Conservation (phyloP, 1,140 invertebrate genomes). For the Penaeus japonicus region DNA sequence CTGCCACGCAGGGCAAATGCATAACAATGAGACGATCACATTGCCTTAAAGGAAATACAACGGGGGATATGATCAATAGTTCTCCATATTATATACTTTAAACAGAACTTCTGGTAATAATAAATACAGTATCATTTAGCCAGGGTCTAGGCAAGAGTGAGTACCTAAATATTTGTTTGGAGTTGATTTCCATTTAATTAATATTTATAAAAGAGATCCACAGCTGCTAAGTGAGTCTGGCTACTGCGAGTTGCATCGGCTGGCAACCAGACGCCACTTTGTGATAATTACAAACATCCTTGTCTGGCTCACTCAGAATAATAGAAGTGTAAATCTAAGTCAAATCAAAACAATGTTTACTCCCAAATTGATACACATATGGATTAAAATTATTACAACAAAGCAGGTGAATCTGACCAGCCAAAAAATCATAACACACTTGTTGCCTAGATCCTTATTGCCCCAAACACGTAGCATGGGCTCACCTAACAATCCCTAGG, state of each 20-base stretch:
- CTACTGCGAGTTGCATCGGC: too few species aligned
- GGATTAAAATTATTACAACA: background rate
- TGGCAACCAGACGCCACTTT: too few species aligned
- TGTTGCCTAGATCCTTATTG: conserved; percentile 45
- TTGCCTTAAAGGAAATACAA: conserved; percentile 57
- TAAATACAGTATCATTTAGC: conserved; percentile 52
- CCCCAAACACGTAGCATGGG: conserved; percentile 9
- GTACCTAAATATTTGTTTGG: conserved; percentile 41
- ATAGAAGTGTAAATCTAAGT: too few species aligned
- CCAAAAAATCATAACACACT: conserved; percentile 34
- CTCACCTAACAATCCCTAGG: conserved; percentile 31
- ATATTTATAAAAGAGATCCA: too few species aligned
- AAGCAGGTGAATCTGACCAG: conserved; percentile 10
- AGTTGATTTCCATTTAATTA: background rate
- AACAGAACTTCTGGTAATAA: conserved; percentile 50
- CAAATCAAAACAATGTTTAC: too few species aligned
- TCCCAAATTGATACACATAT: too few species aligned
- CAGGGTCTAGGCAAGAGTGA: conserved; percentile 54
- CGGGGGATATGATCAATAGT: conserved; percentile 44
- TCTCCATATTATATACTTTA: conserved; percentile 55
- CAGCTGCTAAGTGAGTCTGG: too few species aligned
- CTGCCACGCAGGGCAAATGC: conserved; percentile 55
- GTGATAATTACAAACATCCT: too few species aligned
- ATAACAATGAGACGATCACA: conserved; percentile 56
- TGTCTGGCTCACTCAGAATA: too few species aligned